Percentiles rank a stretch among this genome's conserved stretches.
phyloP scores from a whole-genome alignment of 2,888 invertebrate genomes.

The Cyaniris semiargus region DNA sequence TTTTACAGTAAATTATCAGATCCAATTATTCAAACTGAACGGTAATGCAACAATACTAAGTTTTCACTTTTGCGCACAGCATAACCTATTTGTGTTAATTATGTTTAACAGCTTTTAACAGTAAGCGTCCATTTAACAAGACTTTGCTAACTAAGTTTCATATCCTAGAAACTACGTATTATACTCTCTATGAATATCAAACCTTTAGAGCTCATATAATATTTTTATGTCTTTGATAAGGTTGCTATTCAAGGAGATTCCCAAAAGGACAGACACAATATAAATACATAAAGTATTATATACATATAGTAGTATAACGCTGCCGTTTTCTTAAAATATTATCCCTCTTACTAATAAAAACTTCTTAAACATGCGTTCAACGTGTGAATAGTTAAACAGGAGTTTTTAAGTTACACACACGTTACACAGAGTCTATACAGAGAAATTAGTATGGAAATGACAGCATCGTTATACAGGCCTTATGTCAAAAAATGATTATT shows the following conservation, averaged over 20 bases:
- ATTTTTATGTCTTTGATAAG: slow-evolving; percentile 1
- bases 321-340: no score
- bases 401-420: no score
- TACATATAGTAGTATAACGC: no score
- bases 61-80: background rate
- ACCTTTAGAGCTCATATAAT: background rate
- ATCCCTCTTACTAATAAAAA: no score
- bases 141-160: slow-evolving; percentile 2
- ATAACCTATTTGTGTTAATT: background rate
- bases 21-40: background rate
- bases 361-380: no score
- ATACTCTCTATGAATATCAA: background rate
- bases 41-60: background rate
- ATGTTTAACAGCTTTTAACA: background rate
- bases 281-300: no score
- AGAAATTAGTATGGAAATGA: no score
- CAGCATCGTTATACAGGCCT: no score
- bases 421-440: no score
- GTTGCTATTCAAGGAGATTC: background rate
- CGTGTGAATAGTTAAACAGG: no score
- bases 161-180: background rate
- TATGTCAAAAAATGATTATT: no score
- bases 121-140: slow-evolving; percentile 6
- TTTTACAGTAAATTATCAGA: no score
- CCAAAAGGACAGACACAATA: background rate